Evolutionary conservation across 2,797 vertebrate species (phyloP).

Genomic region (Anas bernieri): DNA sequence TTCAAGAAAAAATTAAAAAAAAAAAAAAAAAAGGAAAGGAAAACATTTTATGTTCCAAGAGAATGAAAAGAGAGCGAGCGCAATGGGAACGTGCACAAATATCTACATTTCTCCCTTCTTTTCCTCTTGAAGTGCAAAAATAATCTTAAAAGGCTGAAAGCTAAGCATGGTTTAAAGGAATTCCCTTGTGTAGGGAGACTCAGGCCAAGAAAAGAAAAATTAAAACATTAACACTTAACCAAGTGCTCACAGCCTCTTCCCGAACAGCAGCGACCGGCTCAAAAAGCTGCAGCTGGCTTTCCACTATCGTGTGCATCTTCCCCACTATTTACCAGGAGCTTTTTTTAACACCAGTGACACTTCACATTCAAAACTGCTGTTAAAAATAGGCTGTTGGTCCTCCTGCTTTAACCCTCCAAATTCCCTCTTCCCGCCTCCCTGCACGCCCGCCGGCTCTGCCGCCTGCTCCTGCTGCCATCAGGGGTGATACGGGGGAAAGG

Average conservation of each 20-base stretch:
- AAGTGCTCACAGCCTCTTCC: conserved; percentile 21
- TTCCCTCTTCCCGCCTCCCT: not conserved
- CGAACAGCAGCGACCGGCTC: conserved; percentile 3
- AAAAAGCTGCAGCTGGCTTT: conserved; percentile 63
- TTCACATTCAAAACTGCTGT: conserved; percentile 58
- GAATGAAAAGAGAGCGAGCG: accelerated
- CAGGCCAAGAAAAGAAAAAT: conserved; percentile 25
- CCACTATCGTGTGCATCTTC: conserved; percentile 33
- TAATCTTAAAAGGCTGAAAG: not conserved
- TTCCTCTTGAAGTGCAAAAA: conserved; percentile 17
- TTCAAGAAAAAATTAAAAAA: not conserved
- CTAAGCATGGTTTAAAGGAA: not conserved
- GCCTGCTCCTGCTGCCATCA: not conserved
- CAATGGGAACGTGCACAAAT: not conserved
- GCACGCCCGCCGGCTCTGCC: not conserved
- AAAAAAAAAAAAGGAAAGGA: not conserved
- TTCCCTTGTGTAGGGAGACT: conserved; percentile 18
- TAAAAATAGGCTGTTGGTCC: conserved; percentile 48
- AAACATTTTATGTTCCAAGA: conserved; percentile 17
- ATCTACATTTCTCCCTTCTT: conserved; percentile 4
- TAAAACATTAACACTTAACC: conserved; percentile 15
- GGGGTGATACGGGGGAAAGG: not conserved
- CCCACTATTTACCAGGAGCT: conserved; percentile 47
- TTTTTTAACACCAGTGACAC: conserved; percentile 67
- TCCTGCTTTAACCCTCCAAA: conserved; percentile 47